Evolutionary conservation across 2,113 vertebrate genomes (phyloP).

Genomic region (Zosterops lateralis): DNA sequence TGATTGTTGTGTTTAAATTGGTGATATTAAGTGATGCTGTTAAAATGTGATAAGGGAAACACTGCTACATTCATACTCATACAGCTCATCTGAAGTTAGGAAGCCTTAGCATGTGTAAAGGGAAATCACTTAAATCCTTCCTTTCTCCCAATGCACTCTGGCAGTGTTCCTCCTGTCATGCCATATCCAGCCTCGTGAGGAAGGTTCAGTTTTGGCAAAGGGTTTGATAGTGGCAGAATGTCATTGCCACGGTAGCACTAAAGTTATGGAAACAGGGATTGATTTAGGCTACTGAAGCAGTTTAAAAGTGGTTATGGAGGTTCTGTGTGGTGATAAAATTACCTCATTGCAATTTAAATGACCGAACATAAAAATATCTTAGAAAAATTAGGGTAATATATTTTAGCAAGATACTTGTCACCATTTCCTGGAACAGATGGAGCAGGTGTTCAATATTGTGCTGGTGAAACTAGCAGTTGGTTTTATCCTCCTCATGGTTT

Average conservation of each 20-base stretch:
- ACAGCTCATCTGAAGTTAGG: neutral
- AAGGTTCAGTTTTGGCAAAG: neutral
- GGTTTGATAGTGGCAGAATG: neutral
- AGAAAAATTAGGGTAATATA: neutral
- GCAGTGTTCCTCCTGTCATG: neutral
- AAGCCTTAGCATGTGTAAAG: neutral
- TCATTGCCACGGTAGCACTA: accelerated
- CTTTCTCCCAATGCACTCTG: neutral
- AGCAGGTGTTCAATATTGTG: neutral
- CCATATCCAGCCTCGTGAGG: neutral
- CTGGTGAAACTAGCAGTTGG: neutral
- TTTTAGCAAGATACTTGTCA: neutral
- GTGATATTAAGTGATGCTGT: neutral
- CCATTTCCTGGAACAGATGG: constrained; percentile 3
- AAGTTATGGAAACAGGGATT: neutral
- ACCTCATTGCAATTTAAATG: neutral
- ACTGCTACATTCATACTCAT: neutral
- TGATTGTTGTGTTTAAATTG: neutral
- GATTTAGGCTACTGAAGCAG: neutral
- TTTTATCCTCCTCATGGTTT: neutral
- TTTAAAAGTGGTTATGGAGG: neutral
- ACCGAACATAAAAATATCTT: neutral
- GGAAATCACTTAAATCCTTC: neutral
- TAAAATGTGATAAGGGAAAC: neutral
- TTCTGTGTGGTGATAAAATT: neutral